These are phyloP conservation scores for Apeltes quadracus DNA, from an alignment of 2,113 vertebrate species.

Conservation along the genomic window DNA sequence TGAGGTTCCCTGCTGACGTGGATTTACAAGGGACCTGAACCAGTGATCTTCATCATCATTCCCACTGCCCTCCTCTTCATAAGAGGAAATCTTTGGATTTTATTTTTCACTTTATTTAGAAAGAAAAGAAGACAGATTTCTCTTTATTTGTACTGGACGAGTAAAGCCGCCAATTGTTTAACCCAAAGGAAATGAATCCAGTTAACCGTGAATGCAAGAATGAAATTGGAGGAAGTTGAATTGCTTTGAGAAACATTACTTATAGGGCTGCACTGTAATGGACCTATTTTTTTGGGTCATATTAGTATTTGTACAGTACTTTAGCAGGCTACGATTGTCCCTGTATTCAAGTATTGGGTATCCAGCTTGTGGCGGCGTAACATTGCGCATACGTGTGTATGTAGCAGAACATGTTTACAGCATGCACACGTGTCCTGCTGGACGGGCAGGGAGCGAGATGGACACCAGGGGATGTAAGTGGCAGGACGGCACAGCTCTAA, in stretches of 20 bases:
- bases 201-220: not conserved
- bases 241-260: not conserved
- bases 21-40: conserved; percentile 2
- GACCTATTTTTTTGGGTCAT: too few relatives aligned
- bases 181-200: not conserved
- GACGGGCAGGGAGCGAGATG: not conserved
- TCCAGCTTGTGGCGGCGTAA: too few relatives aligned
- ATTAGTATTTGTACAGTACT: too few relatives aligned
- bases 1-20: not conserved
- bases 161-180: not conserved
- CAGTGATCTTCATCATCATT: conserved; percentile 8
- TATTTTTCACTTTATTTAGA: not conserved
- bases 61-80: conserved; percentile 11
- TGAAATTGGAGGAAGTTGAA: not conserved
- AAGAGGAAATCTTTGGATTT: conserved; percentile 6
- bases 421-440: not conserved
- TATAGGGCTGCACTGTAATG: too few relatives aligned
- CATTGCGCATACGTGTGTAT: too few relatives aligned
- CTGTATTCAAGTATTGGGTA: too few relatives aligned
- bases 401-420: not conserved
- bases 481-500: conserved; percentile 2
- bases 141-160: not conserved
- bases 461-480: conserved; percentile 2
- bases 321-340: too few relatives aligned
- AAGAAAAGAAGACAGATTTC: not conserved